Percentiles rank a stretch among this genome's conserved stretches.
phyloP scores from a whole-genome alignment of 2,888 invertebrate genomes.

The Cataglyphis cursor region DNA sequence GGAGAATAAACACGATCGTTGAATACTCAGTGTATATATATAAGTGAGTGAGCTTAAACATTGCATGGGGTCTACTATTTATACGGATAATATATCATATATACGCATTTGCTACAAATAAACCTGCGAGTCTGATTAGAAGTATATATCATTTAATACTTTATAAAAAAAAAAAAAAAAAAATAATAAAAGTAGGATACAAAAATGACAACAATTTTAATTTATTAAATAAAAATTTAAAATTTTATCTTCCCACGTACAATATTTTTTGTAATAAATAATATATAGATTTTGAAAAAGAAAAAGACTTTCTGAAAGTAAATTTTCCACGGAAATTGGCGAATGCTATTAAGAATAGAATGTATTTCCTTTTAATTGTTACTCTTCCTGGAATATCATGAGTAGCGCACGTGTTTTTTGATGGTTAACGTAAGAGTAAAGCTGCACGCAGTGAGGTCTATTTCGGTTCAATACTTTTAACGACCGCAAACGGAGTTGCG shows the following conservation, averaged over 20 bases:
- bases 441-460: slow-evolving; percentile 40
- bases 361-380: not conserved
- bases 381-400: not conserved
- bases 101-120: slow-evolving; percentile 20
- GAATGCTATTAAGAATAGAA: not conserved
- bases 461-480: slow-evolving; percentile 50
- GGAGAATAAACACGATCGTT: slow-evolving; percentile 61
- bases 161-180: not conserved
- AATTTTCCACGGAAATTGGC: not conserved
- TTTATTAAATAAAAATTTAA: not conserved
- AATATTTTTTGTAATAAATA: not conserved
- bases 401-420: not conserved
- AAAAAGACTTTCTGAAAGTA: not conserved
- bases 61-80: slow-evolving; percentile 70
- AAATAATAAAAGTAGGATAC: not conserved
- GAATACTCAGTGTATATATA: slow-evolving; percentile 23
- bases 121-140: not conserved
- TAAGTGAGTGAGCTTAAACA: slow-evolving; percentile 49
- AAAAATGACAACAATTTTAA: not conserved
- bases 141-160: not conserved
- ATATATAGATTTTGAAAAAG: not conserved
- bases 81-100: slow-evolving; percentile 53
- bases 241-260: not conserved
- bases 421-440: not conserved
- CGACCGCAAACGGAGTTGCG: slow-evolving; percentile 29